phyloP scores from a whole-genome alignment of 2,113 vertebrate species.

The Nothobranchius kuhntae region DNA sequence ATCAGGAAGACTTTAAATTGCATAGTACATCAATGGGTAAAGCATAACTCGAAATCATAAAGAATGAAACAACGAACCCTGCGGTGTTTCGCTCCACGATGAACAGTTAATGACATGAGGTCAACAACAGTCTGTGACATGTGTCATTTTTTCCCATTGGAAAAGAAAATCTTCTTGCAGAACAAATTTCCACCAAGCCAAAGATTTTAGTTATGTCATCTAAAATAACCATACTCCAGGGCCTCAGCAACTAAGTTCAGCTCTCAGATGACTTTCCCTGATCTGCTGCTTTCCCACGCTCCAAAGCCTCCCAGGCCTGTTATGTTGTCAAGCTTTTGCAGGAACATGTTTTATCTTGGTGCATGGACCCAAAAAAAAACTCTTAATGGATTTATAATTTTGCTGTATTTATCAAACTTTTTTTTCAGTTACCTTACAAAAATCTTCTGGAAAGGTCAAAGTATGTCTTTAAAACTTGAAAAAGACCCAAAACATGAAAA shows the following conservation, averaged over 20 bases:
- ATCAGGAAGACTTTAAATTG: no score
- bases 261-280: slow-evolving; percentile 43
- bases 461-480: neutral
- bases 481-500: neutral
- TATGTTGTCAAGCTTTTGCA: slow-evolving; percentile 23
- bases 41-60: no score
- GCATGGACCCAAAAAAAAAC: slow-evolving; percentile 3
- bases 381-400: slow-evolving; percentile 22
- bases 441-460: neutral
- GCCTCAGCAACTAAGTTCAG: slow-evolving; percentile 24
- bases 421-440: slow-evolving; percentile 6
- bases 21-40: no score
- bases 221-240: slow-evolving; percentile 10
- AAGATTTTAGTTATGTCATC: slow-evolving; percentile 6
- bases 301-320: slow-evolving; percentile 8
- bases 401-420: slow-evolving; percentile 1
- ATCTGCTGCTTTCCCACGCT: slow-evolving; percentile 43
- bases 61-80: no score
- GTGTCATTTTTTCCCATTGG: neutral
- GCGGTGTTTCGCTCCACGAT: slow-evolving; percentile 6
- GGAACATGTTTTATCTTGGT: slow-evolving; percentile 20
- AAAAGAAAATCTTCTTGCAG: neutral
- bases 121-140: neutral
- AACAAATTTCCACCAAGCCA: neutral
- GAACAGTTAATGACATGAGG: slow-evolving; percentile 19